These are phyloP conservation scores for Tadarida brasiliensis DNA, from an alignment of 2,797 vertebrate genomes.

Conservation along the genomic window DNA sequence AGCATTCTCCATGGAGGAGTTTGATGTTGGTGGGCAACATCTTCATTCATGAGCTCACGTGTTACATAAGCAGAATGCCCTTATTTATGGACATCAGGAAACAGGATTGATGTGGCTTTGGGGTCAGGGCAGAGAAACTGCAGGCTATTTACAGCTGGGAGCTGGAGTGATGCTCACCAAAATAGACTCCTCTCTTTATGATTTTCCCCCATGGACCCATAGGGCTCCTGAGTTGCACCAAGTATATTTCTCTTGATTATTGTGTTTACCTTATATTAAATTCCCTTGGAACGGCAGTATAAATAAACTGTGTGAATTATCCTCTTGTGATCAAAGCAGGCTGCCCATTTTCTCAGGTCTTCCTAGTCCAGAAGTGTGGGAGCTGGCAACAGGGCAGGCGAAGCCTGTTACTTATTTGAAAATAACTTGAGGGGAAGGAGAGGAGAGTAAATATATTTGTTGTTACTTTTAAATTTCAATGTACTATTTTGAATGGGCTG, in stretches of 20 bases:
- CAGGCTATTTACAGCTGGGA: background rate
- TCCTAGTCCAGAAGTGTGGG: background rate
- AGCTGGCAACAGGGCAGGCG: background rate
- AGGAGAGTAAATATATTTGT: background rate
- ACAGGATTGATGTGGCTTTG: background rate
- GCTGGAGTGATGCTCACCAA: background rate
- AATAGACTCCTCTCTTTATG: background rate
- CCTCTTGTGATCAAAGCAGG: background rate
- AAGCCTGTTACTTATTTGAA: background rate
- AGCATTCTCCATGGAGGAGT: background rate
- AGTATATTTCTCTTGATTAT: background rate
- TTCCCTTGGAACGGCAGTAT: background rate
- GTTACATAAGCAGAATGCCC: background rate
- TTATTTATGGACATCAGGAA: background rate
- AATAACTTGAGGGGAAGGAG: background rate
- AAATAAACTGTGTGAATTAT: background rate
- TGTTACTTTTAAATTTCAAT: conserved; percentile 9
- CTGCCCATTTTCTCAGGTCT: background rate
- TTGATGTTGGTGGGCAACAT: background rate
- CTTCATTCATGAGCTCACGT: background rate
- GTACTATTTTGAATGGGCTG: background rate
- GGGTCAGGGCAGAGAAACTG: background rate
- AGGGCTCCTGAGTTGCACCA: background rate
- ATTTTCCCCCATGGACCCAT: background rate
- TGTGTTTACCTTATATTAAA: background rate